These are phyloP conservation scores for Cyrtorhinus lividipennis DNA, from an alignment of 1,140 invertebrate genomes.

Conservation along the genomic window DNA sequence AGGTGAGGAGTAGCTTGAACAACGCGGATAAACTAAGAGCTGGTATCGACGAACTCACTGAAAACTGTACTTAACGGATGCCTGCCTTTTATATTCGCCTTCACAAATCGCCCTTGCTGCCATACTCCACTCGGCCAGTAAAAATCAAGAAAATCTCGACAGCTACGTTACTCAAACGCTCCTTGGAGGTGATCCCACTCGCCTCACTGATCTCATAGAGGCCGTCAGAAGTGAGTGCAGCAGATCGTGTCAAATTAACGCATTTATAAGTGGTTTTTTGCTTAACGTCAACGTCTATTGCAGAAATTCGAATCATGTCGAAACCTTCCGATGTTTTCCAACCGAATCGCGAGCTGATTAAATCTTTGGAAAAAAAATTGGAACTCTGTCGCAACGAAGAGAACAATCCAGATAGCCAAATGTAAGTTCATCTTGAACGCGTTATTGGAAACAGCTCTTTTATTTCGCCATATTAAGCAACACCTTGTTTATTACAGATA, in stretches of 20 bases:
- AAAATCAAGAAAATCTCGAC: conserved; percentile 73
- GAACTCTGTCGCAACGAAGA: conserved; percentile 85
- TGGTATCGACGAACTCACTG: conserved; percentile 80
- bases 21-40: conserved; percentile 73
- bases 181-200: conserved; percentile 52
- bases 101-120: conserved; percentile 87
- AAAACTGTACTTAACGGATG: conserved; percentile 81
- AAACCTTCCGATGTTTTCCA: conserved; percentile 51
- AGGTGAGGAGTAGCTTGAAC: conserved; percentile 53
- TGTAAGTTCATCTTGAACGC: conserved; percentile 35
- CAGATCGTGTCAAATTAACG: too few relatives aligned
- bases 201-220: conserved; percentile 64
- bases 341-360: conserved; percentile 53
- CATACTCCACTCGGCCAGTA: conserved; percentile 73
- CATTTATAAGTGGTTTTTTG: too few relatives aligned
- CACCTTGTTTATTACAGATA: conserved; percentile 36
- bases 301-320: conserved; percentile 70
- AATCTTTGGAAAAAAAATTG: conserved; percentile 71
- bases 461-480: too few relatives aligned
- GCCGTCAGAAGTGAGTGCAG: conserved; percentile 71
- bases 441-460: too few relatives aligned
- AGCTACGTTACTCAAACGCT: conserved; percentile 79
- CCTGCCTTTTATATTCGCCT: conserved; percentile 76
- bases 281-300: conserved; percentile 19
- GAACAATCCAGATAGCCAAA: conserved; percentile 83